Evolutionary conservation across 2,113 vertebrate species (phyloP).

Genomic region (Poeciliopsis occidentalis): DNA sequence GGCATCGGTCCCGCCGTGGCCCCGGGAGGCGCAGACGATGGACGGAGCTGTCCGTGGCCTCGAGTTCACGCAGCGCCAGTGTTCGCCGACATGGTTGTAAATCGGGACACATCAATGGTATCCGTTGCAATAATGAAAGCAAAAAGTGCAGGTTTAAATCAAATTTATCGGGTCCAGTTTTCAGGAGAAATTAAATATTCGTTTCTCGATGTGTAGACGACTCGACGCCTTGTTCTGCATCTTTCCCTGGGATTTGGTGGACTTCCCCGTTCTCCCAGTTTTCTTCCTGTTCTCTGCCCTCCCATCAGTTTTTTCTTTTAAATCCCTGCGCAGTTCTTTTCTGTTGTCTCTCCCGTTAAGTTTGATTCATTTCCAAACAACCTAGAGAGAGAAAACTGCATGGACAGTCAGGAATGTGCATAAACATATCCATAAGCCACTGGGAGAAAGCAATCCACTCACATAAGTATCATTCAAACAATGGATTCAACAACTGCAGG

Average conservation of each 20-base stretch:
- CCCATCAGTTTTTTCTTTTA: slow-evolving; percentile 49
- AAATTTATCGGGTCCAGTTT: neutral
- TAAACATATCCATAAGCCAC: no score
- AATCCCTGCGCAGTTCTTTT: neutral
- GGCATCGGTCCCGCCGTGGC: no score
- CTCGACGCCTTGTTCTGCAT: no score
- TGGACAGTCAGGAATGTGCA: neutral
- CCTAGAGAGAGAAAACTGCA: neutral
- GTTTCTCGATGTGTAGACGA: neutral
- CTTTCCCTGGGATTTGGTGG: neutral
- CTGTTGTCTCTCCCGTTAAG: neutral
- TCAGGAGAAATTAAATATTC: neutral
- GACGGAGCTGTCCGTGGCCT: no score
- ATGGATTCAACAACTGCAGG: no score
- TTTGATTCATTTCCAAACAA: neutral
- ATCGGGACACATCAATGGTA: neutral
- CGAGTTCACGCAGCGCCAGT: no score
- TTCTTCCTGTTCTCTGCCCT: slow-evolving; percentile 14
- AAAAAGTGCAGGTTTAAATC: no score
- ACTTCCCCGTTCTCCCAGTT: slow-evolving; percentile 33
- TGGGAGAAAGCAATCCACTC: neutral
- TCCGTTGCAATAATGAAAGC: neutral
- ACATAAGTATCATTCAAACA: no score
- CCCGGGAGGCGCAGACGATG: no score
- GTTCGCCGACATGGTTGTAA: no score